Evolutionary conservation across 2,113 vertebrate genomes (phyloP), one percentile per base, ranked within the genome.

Genomic region (Entosphenus tridentatus): DNA sequence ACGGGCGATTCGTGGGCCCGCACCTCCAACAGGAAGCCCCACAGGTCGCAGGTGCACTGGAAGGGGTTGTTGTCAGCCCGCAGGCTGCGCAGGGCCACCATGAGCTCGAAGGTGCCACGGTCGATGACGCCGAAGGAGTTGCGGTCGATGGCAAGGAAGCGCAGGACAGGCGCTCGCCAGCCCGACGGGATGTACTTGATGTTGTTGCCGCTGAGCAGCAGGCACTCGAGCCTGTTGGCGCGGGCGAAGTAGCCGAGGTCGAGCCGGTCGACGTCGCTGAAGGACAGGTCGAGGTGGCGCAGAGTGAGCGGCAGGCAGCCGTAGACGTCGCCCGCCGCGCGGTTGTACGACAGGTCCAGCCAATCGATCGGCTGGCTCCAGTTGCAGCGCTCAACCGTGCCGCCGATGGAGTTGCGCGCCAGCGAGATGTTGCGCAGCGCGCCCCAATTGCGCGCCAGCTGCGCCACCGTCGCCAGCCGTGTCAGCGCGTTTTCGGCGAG

Each of bases 61-160:
- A 83, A 88, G 3, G 86, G 86, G 70, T 88, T 88, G 75, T 87
- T 82, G 56, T 85, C 84, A 0, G 86, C 85, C 1, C 8, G 75
- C 57, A 88, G 72, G 1, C 12, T n/a, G 8, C 72, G 68, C 2
- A 87, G 73, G 1, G 14, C 72, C 0, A 80, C 80, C 86, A 86
- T 82, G 18, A 80, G 71, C 68, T 74, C 56, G 55, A 88, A 86
- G 54, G 84, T 82, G 2, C 71, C 79, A 2, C 73, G 73, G 70
- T 74, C 79, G 16, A 88, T 84, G 10, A 83, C 67, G 1, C 84
- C 84, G 13, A 87, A 86, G 1, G 86, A 84, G 75, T 87, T 88
- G 69, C 83, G 80, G 1, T 87, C 83, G 9, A 87, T 69, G n/a
- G 78, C 12, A 11, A 88, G 72, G 0, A 68, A 73, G 57, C 70